Base-by-base conservation (phyloP, 2,888 invertebrate genomes). In the Drosophila yooni region DNA sequence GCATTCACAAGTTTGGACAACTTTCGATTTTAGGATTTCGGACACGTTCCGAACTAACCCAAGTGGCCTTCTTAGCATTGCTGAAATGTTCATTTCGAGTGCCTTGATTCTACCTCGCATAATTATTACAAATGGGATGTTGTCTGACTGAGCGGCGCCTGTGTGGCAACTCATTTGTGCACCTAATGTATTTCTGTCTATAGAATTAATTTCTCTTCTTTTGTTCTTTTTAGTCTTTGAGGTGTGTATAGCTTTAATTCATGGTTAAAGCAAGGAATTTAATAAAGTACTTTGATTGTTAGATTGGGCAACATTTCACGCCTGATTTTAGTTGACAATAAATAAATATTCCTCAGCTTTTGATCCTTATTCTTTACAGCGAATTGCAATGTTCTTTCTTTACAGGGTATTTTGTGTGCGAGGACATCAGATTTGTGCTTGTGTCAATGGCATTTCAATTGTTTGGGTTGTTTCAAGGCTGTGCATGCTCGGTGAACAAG, bases 391-490 rank as follows among this genome's bases (percentile, higher is more conserved):
- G 25, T n/a, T 15, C 8, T 15, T 1, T 5, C 13, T 33, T 51
- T 61, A 43, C 25, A 56, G 70, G 56, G 51, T 57, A 56, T 43
- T 8, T 18, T 1, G 10, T 25, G 21, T 27, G 21, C 18, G 31
- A 15, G 15, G 15, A 13, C 4, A 34, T 21, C 36, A 27, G 27
- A 27, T 15, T 31, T 40, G 3, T 50, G 33, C 18, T 18, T 21
- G 52, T 59, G 70, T 69, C 78, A 83, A 67, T 86, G 70, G 70
- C 70, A 70, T 83, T 83, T 80, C 74, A 71, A 78, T 76, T 67
- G 65, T 63, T 62, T 69, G 43, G 69, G 33, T 50, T 29, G 25
- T 59, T 46, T 33, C 66, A 57, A 72, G 77, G 75, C 21, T 62
- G 68, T 52, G 31, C n/a, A 43, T 29, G 38, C 59, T 31, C 50